Conservation (phyloP, 2,888 invertebrate species). For the Drosophila nr. fundita region DNA sequence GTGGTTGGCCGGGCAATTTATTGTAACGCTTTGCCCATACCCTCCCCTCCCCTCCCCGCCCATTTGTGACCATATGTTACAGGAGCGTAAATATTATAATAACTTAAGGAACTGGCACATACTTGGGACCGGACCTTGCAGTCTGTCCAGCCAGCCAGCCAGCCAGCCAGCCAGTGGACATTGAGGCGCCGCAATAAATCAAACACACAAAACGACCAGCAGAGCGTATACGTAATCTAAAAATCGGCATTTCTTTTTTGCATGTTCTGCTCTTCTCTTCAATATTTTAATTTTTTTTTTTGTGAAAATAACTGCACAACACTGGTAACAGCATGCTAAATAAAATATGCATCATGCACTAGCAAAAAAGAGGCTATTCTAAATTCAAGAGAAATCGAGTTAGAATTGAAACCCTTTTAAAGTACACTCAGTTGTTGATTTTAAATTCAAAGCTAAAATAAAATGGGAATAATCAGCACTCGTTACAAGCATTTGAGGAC, state of each 20-base stretch:
- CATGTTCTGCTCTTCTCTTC: neutral
- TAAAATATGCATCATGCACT: conserved; percentile 14
- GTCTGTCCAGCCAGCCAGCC: conserved; percentile 1
- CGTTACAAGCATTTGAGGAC: neutral
- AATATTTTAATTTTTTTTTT: conserved; percentile 7
- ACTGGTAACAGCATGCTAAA: conserved; percentile 32
- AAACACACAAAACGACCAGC: conserved; percentile 42
- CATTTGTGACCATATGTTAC: conserved; percentile 67
- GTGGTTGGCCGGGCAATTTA: conserved; percentile 74
- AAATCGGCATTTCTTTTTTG: conserved; percentile 47
- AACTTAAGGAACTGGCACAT: conserved; percentile 73
- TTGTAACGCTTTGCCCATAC: conserved; percentile 44
- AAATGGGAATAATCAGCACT: neutral
- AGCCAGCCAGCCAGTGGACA: conserved; percentile 50
- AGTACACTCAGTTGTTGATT: neutral
- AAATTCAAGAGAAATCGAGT: neutral
- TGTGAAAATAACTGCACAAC: conserved; percentile 33
- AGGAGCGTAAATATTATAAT: conserved; percentile 77
- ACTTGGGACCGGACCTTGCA: conserved; percentile 49
- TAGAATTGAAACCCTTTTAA: neutral
- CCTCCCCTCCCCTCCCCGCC: neutral
- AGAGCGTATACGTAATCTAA: conserved; percentile 71
- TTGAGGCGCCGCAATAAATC: conserved; percentile 73
- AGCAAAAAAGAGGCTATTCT: neutral
- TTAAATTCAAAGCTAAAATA: neutral